phyloP scores from a whole-genome alignment of 2,888 invertebrate species.

The Julus scandinavius region DNA sequence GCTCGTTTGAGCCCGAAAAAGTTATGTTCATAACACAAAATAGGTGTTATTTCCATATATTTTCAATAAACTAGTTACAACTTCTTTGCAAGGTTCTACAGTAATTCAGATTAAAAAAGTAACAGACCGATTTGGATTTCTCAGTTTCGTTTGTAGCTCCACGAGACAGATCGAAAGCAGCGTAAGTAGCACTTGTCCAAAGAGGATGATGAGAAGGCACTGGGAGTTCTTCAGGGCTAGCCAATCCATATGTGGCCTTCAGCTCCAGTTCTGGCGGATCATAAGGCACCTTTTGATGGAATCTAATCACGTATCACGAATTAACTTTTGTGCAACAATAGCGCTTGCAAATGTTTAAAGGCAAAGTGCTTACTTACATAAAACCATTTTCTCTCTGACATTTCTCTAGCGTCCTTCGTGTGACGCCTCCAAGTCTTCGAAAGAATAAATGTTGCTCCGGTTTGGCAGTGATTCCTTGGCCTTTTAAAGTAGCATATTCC shows the following conservation, averaged over 20 bases:
- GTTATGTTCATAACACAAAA: too few relatives aligned
- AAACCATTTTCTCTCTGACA: constrained; percentile 75
- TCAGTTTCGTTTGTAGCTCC: constrained; percentile 58
- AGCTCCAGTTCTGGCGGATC: constrained; percentile 71
- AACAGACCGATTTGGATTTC: constrained; percentile 52
- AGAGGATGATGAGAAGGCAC: constrained; percentile 69
- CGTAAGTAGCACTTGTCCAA: constrained; percentile 69
- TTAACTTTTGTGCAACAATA: neutral
- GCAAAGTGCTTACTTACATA: constrained; percentile 68
- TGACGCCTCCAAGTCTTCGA: constrained; percentile 70
- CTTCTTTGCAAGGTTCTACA: too few relatives aligned
- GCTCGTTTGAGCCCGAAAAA: too few relatives aligned
- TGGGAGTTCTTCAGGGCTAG: constrained; percentile 71
- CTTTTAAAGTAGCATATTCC: constrained; percentile 71
- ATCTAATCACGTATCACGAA: constrained; percentile 65
- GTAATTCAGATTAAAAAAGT: neutral
- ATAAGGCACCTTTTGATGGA: constrained; percentile 73
- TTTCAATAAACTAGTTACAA: too few relatives aligned
- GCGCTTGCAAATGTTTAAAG: neutral
- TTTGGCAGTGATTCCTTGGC: constrained; percentile 69
- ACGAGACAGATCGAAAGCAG: constrained; percentile 65
- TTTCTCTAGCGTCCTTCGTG: constrained; percentile 73
- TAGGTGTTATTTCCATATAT: too few relatives aligned
- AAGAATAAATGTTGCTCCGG: constrained; percentile 74
- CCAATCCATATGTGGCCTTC: constrained; percentile 74